A percentile compares a stretch with the other conserved stretches of the same genome.
Evolutionary conservation across 2,113 vertebrate species (phyloP).

Genomic region (Stercorarius parasiticus): DNA sequence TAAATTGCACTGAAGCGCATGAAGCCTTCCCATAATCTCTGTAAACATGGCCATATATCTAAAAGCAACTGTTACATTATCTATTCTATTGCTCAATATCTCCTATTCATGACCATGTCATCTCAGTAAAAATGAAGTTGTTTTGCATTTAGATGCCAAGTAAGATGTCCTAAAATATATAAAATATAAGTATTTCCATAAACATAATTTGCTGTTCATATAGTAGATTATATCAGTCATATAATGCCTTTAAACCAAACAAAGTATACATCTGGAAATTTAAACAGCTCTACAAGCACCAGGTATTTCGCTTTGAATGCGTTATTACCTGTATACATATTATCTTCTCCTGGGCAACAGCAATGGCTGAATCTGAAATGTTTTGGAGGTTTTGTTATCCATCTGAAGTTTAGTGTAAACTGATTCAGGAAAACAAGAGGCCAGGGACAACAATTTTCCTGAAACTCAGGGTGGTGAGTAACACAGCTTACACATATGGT

Average conservation of each 20-base stretch:
- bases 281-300: not conserved
- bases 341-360: not conserved
- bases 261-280: not conserved
- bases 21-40: slow-evolving; percentile 31
- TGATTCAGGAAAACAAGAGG: not conserved
- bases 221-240: not conserved
- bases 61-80: slow-evolving; percentile 49
- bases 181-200: not conserved
- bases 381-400: not conserved
- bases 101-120: slow-evolving; percentile 15
- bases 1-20: slow-evolving; percentile 40
- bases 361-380: not conserved
- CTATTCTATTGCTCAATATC: slow-evolving; percentile 10
- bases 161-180: slow-evolving; percentile 2
- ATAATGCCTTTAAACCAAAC: slow-evolving; percentile 25
- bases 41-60: slow-evolving; percentile 8
- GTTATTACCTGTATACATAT: not conserved
- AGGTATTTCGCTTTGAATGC: not conserved
- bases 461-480: not conserved
- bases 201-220: not conserved
- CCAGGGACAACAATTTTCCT: not conserved
- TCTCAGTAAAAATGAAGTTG: slow-evolving; percentile 49
- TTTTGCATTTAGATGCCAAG: slow-evolving; percentile 48
- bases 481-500: not conserved
- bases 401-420: not conserved